A percentile compares a stretch with the other conserved stretches of the same genome.
phyloP scores from a whole-genome alignment of 2,888 invertebrate genomes.

The Pinctada fucata region DNA sequence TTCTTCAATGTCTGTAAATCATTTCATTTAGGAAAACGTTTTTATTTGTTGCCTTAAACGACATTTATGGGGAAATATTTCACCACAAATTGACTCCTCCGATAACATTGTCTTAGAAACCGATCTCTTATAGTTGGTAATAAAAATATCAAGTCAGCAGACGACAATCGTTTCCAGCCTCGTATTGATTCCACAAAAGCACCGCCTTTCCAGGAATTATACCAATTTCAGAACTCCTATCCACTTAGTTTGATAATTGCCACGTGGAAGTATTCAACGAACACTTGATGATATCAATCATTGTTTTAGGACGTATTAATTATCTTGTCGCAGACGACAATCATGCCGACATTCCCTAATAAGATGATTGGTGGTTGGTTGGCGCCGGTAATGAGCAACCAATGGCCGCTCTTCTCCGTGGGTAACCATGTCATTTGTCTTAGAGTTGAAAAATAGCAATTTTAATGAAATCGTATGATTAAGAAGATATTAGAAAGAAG shows the following conservation, averaged over 20 bases:
- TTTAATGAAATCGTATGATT: no score
- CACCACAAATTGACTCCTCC: not conserved
- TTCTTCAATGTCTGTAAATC: not conserved
- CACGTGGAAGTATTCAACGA: not conserved
- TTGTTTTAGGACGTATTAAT: conserved; percentile 61
- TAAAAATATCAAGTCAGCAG: no score
- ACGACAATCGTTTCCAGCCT: no score
- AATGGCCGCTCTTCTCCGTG: no score
- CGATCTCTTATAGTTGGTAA: no score
- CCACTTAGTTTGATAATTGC: not conserved
- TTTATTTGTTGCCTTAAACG: not conserved
- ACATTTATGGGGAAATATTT: not conserved
- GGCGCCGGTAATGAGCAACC: no score
- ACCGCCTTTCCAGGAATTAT: no score
- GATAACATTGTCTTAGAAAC: not conserved
- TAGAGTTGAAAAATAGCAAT: no score
- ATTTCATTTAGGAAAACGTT: not conserved
- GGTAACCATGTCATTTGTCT: no score
- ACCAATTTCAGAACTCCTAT: no score
- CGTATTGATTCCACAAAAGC: no score
- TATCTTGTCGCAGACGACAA: conserved; percentile 45
- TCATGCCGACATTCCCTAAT: not conserved
- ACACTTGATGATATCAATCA: conserved; percentile 50
- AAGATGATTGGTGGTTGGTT: conserved; percentile 7
- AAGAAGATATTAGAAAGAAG: no score